Evolutionary conservation across 2,888 invertebrate species (phyloP), one percentile per base, ranked within the genome.

Genomic region (Amphimallon solstitiale): DNA sequence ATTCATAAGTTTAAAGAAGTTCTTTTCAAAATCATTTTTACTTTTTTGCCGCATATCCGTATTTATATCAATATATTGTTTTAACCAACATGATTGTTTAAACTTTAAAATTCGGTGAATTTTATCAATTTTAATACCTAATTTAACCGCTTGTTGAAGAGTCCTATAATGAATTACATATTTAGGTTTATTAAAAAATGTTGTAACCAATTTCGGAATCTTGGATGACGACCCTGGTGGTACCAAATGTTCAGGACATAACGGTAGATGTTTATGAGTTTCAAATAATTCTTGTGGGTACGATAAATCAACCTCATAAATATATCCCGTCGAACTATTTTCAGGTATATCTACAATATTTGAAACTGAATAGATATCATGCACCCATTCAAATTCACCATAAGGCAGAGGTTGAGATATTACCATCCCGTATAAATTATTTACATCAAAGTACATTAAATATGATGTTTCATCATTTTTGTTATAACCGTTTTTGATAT

Each of bases 11-110:
- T 62, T 62, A 15, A 35, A 62, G 5, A 62, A 51, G 10, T 62
- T 49, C 17, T 62, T 62, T 14, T 62, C 62, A 37, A 62, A 62
- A 29, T 62, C 49, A 38, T 69, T 73, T 51, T 65, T 51, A 7
- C 69, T 68, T 3, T 61, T 37, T 19, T 72, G 76, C 62, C 80
- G 59, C 23, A 78, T 48, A 35, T 74, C 52, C 3, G 77, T 80
- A 71, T 82, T 83, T 61, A 80, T 65, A 29, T 80, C 77, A 38
- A 81, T 80, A 67, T 80, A 81, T 51, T 67, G 56, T 68, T 79
- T 72, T 9, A 80, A 66, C 77, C 78, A 81, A 1, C 75, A 65
- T 45, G 72, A 73, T 73, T 81, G 79, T 17, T 77, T 69, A 69
- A 81, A 81, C 68, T 76, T 70, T 61, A 79, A 66, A 10, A 77